Conservation (phyloP, 2,888 invertebrate genomes). For the Polydrusus pterygomalis region DNA sequence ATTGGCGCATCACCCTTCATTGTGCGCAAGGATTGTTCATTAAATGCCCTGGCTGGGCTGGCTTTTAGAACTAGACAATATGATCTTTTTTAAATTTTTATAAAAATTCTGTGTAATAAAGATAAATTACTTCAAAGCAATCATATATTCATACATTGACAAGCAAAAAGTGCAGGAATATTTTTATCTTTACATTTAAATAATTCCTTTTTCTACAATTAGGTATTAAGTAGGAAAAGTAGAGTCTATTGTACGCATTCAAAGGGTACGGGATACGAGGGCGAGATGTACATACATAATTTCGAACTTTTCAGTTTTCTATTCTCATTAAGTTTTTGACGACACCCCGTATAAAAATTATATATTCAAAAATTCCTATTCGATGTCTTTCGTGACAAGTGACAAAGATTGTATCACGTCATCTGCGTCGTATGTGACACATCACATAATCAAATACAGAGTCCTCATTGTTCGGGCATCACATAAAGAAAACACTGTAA, state of each 20-base stretch:
- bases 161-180: no score
- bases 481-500: conserved; percentile 65
- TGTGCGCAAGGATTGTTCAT: conserved; percentile 62
- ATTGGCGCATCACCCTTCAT: conserved; percentile 67
- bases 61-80: conserved; percentile 51
- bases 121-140: conserved; percentile 40
- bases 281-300: not conserved
- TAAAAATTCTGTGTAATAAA: conserved; percentile 38
- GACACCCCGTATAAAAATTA: conserved; percentile 24
- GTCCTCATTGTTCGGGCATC: conserved; percentile 63
- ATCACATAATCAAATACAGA: conserved; percentile 65
- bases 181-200: no score
- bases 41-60: conserved; percentile 49
- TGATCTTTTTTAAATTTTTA: conserved; percentile 40
- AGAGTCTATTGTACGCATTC: no score
- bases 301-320: not conserved
- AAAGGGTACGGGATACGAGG: no score
- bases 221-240: no score
- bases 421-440: conserved; percentile 60
- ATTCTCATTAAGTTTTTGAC: conserved; percentile 5
- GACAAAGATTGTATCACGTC: conserved; percentile 42
- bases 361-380: conserved; percentile 24
- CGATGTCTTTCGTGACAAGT: conserved; percentile 37
- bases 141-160: not conserved
- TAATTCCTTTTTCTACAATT: no score